Evolutionary conservation across 2,113 vertebrate species (phyloP), one percentile per base, ranked within the genome.

Genomic region (Laticauda laticaudata): DNA sequence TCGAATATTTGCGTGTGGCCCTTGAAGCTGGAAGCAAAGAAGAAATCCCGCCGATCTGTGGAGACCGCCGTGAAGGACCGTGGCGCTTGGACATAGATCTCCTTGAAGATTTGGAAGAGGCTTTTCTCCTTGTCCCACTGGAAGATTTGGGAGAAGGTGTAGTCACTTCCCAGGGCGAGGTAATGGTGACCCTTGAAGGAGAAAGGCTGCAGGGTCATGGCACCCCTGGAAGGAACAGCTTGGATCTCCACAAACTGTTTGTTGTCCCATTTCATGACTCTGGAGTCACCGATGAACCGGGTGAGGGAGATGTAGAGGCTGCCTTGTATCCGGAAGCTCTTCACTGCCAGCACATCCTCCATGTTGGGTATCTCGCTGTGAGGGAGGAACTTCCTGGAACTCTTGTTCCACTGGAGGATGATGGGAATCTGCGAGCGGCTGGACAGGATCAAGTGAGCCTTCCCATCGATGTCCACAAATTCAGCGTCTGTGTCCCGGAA

Each of bases 1-100:
- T 99, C 99, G 96, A 98, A 99, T 97, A 99, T 99, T 97, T 99
- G 99, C 43, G 99, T 99, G 96, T 98, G 99, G 90, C 99, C 99
- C 97, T 99, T 99, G 97, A 99, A 99, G 97, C 99, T 99, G 43
- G 99, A 99, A 8, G 98, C 98, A 85, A 99, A 99, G 94, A 99
- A 97, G 97, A 99, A 99, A 98, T 99, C 98, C 96, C 98, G 98
- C 96, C 99, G 98, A 95, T 98, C 98, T 0, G 99, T 99, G 95
- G 99, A 99, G 93, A 99, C 99, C 29, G 99, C 98, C 0, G 99
- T 99, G 97, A 99, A 99, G 48, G 99, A 99, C 1, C 99, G 98
- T 0, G 99, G 99, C 0, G 99, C 99, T 94, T 99, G 99, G 95
- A 99, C 99, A 0, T 99, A 99, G 54, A 99, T 98, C 96, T 99